Conservation (phyloP, 2,888 invertebrate genomes). For the Trichogramma dendrolimi region DNA sequence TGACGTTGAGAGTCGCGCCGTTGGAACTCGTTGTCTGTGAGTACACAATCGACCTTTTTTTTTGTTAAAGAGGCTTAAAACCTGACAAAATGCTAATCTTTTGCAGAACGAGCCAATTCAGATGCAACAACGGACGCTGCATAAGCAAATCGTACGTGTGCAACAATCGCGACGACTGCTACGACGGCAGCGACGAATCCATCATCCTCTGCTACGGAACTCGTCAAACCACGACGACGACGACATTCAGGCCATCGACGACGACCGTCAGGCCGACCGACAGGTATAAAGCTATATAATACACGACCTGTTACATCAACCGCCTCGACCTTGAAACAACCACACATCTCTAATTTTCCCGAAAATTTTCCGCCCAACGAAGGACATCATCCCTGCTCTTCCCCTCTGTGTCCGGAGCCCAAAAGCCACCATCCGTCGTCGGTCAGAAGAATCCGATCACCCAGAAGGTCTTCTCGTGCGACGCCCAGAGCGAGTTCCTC, state of each 20-base stretch:
- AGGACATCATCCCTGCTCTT: too few species aligned
- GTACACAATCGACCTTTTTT: neutral
- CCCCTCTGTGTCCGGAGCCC: too few species aligned
- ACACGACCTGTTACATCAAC: too few species aligned
- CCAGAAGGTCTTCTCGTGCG: neutral
- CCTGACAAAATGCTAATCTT: neutral
- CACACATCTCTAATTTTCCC: neutral
- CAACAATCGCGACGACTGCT: slow-evolving; percentile 9
- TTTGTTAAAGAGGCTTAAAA: neutral
- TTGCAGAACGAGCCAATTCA: slow-evolving; percentile 1
- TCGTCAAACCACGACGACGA: neutral
- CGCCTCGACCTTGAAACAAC: too few species aligned
- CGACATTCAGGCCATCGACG: neutral
- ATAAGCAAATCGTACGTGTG: slow-evolving; percentile 7
- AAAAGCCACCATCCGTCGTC: too few species aligned
- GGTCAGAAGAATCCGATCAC: neutral
- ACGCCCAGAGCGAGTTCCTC: slow-evolving; percentile 30
- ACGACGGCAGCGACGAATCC: slow-evolving; percentile 17
- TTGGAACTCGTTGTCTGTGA: slow-evolving; percentile 8
- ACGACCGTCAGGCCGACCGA: slow-evolving; percentile 8
- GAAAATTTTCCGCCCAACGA: too few species aligned
- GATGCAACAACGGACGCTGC: slow-evolving; percentile 13
- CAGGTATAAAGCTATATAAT: neutral
- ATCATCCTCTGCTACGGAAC: slow-evolving; percentile 3
- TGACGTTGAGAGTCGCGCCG: neutral